These are phyloP conservation scores for Sinosuthora webbiana DNA, from an alignment of 2,113 vertebrate genomes.

Conservation along the genomic window DNA sequence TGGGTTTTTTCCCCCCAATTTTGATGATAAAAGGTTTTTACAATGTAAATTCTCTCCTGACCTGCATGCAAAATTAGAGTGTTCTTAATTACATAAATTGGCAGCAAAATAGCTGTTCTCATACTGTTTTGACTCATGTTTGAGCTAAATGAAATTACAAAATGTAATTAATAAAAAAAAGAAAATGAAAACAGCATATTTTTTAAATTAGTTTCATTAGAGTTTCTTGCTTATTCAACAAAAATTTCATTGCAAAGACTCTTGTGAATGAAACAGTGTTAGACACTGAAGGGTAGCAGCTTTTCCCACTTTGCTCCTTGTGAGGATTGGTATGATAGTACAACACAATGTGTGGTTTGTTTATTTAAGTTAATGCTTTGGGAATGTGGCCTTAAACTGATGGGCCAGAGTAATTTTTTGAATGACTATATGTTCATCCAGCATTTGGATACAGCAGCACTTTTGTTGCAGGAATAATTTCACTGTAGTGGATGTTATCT, in stretches of 20 bases:
- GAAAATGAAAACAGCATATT: neutral
- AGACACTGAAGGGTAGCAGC: neutral
- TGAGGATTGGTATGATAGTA: neutral
- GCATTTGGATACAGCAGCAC: neutral
- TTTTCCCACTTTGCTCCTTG: neutral
- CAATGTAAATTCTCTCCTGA: neutral
- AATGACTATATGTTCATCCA: neutral
- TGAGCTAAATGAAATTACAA: neutral
- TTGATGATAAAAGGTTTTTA: neutral
- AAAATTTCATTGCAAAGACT: neutral
- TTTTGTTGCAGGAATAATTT: neutral
- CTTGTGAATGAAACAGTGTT: neutral
- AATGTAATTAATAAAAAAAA: neutral
- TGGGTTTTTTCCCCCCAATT: rapidly evolving
- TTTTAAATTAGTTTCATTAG: neutral
- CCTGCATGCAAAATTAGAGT: neutral
- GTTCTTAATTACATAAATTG: neutral
- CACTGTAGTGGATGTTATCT: neutral
- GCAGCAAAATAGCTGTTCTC: neutral
- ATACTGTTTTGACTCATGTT: neutral
- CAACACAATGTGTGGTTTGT: neutral
- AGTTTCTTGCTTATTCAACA: neutral
- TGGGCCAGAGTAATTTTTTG: neutral
- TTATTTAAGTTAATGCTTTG: neutral
- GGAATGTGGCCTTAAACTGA: neutral